Evolutionary conservation across 2,113 vertebrate species (phyloP), one percentile per base, ranked within the genome.

Genomic region (Sorex fumeus): DNA sequence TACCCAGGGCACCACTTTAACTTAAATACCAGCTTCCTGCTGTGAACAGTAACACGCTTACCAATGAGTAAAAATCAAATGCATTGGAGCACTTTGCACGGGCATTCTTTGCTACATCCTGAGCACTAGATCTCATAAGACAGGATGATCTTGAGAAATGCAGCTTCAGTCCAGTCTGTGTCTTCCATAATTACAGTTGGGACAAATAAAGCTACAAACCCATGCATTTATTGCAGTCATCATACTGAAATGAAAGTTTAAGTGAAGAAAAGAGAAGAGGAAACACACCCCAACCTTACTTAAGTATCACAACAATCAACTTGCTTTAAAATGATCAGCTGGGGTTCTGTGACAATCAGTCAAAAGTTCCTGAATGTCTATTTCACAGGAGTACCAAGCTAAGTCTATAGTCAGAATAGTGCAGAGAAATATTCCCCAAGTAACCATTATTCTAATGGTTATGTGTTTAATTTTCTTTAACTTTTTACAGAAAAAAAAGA

Each of bases 391-490:
- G 70, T 32, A 90, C 78, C 79, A 90, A 71, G 50, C 72, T 92
- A 83, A 60, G 34, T 72, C 93, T 84, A 71, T 2, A 28, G 72
- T 85, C n/a, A 82, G 71, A 75, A 70, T 0, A 77, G 40, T 43
- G 47, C 69, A 62, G 15, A 75, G 74, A 93, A 88, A 77, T 69
- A 96, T 3, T 81, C 76, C 92, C 92, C 43, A 80, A 94, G 72
- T 90, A 76, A 90, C 87, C 88, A 90, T 34, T 93, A 89, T 36
- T 70, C 67, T 93, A 85, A 95, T n/a, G 34, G 90, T 87, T 72
- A 84, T 60, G 34, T 87, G 28, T 83, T 94, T 94, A 84, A 94
- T 93, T 94, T 93, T 75, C 64, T 53, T 90, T 90, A 70, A 45
- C 67, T 32, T 76, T 87, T 89, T 80, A 85, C 34, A 15, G 66